phyloP scores from a whole-genome alignment of 2,888 invertebrate species.

The Nemotelus nigrinus region DNA sequence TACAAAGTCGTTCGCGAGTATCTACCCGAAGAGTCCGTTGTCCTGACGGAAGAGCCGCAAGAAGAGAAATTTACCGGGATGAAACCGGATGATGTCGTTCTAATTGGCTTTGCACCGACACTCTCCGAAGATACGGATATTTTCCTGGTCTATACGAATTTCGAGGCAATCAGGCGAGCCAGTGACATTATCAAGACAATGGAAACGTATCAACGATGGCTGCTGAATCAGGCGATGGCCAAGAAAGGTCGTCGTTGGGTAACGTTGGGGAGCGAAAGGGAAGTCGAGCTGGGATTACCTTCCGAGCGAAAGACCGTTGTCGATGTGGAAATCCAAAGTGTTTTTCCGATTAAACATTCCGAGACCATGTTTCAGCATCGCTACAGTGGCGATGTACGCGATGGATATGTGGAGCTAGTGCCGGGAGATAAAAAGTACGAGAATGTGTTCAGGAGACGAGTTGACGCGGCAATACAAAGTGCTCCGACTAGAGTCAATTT shows the following conservation, averaged over 20 bases:
- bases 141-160: conserved; percentile 74
- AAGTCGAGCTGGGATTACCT: conserved; percentile 69
- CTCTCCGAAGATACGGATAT: conserved; percentile 73
- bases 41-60: conserved; percentile 57
- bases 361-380: conserved; percentile 68
- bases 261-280: conserved; percentile 72
- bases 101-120: conserved; percentile 76
- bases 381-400: conserved; percentile 69
- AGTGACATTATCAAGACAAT: conserved; percentile 68
- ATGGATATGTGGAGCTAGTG: conserved; percentile 75
- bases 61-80: conserved; percentile 63
- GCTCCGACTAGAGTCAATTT: conserved; percentile 65
- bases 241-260: conserved; percentile 69
- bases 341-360: conserved; percentile 68
- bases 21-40: conserved; percentile 66
- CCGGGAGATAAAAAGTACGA: conserved; percentile 68
- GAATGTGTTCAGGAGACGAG: conserved; percentile 68
- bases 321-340: conserved; percentile 74
- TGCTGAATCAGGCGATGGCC: conserved; percentile 69
- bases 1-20: conserved; percentile 72
- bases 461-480: conserved; percentile 71
- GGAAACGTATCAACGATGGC: conserved; percentile 64
- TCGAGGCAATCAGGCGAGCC: conserved; percentile 67
- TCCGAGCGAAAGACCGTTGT: conserved; percentile 69
- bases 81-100: conserved; percentile 63